Evolutionary conservation across 2,113 vertebrate species (phyloP).

Genomic region (Oxygymnocypris stewartii): DNA sequence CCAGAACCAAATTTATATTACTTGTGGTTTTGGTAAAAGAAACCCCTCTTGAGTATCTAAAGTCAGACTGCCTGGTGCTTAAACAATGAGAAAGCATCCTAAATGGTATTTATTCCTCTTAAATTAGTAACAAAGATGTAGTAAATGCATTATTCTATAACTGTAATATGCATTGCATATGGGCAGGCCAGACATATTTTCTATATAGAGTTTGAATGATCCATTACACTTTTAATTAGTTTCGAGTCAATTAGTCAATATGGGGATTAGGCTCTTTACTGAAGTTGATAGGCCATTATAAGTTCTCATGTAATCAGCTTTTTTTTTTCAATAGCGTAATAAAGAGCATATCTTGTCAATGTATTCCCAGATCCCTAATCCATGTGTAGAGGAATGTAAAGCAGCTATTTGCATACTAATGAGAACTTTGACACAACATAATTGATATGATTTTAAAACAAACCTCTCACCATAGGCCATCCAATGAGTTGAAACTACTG

Average conservation of each 20-base stretch:
- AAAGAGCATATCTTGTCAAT: slow-evolving; percentile 4
- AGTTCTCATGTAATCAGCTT: background rate
- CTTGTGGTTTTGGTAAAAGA: slow-evolving; percentile 51
- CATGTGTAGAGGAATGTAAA: slow-evolving; percentile 18
- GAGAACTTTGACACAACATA: slow-evolving; percentile 5
- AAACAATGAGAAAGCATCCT: background rate
- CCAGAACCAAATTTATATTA: slow-evolving; percentile 51
- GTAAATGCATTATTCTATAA: background rate
- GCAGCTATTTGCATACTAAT: slow-evolving; percentile 37
- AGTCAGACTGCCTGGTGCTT: slow-evolving; percentile 15
- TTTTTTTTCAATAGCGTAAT: background rate
- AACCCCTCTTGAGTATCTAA: slow-evolving; percentile 44
- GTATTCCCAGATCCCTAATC: slow-evolving; percentile 18
- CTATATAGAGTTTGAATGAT: slow-evolving; percentile 18
- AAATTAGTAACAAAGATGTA: slow-evolving; percentile 5
- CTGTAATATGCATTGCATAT: background rate
- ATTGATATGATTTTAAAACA: slow-evolving; percentile 8
- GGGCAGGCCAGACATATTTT: background rate
- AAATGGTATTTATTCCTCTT: background rate
- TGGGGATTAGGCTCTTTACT: background rate
- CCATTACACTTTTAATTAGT: slow-evolving; percentile 27
- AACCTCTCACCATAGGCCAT: background rate
- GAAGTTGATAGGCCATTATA: slow-evolving; percentile 26
- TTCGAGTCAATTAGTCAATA: slow-evolving; percentile 6
- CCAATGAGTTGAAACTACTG: background rate